Percentiles rank a stretch among this genome's conserved stretches.
Conservation (phyloP, 2,797 vertebrate species). For the Sitta carolinensis region DNA sequence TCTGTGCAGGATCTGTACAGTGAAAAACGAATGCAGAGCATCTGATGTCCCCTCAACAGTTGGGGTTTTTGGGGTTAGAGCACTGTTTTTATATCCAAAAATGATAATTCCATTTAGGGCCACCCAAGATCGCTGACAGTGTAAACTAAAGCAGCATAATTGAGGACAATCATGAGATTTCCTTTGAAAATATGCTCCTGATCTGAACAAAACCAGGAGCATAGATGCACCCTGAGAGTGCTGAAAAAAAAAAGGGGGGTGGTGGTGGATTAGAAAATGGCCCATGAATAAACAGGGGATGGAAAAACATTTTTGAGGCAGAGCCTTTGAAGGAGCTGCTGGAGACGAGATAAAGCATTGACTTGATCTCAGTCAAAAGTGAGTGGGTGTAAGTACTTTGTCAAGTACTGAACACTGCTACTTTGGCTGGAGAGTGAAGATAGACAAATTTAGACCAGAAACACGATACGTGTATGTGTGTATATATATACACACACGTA, state of each 20-base stretch:
- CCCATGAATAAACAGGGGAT: not conserved
- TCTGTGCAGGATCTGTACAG: not conserved
- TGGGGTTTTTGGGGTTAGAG: not conserved
- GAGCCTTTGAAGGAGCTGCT: conserved; percentile 16
- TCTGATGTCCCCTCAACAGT: accelerated
- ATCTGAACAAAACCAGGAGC: not conserved
- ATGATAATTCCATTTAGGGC: not conserved
- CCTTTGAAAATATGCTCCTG: not conserved
- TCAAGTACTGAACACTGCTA: conserved; percentile 17
- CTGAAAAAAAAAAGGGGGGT: not conserved
- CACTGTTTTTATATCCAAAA: not conserved
- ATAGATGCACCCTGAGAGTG: not conserved
- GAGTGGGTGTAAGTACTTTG: conserved; percentile 43
- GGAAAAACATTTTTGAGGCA: not conserved
- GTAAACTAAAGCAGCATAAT: not conserved
- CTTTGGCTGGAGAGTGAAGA: conserved; percentile 53
- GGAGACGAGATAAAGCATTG: conserved; percentile 32
- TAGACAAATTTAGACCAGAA: conserved; percentile 51
- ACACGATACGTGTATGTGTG: not conserved
- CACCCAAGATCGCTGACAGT: not conserved
- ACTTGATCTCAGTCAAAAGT: conserved; percentile 41
- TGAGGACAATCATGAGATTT: not conserved
- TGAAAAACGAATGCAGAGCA: not conserved
- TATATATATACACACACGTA: not conserved
- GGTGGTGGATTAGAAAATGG: not conserved